Evolutionary conservation across 2,888 invertebrate genomes (phyloP).

Genomic region (Rotaria socialis): DNA sequence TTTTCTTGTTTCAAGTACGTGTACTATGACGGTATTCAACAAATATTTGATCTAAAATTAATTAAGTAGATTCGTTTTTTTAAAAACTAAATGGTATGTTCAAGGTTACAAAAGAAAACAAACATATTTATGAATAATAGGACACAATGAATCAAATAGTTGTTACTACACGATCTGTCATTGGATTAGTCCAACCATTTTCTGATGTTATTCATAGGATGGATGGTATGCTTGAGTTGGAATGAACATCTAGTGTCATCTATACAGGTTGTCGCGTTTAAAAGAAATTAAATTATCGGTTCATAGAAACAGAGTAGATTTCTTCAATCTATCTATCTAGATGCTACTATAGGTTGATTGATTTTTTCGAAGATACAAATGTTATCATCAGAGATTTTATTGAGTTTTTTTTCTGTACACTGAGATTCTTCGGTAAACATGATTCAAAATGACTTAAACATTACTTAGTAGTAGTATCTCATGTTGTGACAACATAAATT

Average conservation of each 20-base stretch:
- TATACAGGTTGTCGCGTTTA: not conserved
- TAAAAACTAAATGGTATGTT: not conserved
- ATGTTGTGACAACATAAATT: too few relatives aligned
- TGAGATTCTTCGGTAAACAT: too few relatives aligned
- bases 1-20: slow-evolving; percentile 39
- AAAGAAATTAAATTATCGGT: not conserved
- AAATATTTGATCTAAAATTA: not conserved
- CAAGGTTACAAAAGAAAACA: not conserved
- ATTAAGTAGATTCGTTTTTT: too few relatives aligned
- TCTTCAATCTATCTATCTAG: too few relatives aligned
- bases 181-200: not conserved
- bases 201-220: not conserved
- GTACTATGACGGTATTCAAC: slow-evolving; percentile 14
- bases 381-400: too few relatives aligned
- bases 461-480: too few relatives aligned
- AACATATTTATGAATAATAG: not conserved
- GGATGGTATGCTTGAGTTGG: not conserved
- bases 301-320: too few relatives aligned
- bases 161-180: not conserved
- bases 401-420: too few relatives aligned
- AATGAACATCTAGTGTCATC: not conserved
- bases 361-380: too few relatives aligned
- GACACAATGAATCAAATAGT: not conserved
- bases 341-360: too few relatives aligned
- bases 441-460: too few relatives aligned